These are phyloP conservation scores for Mechanitis mazaeus DNA, from an alignment of 2,888 invertebrate species.

Conservation along the genomic window DNA sequence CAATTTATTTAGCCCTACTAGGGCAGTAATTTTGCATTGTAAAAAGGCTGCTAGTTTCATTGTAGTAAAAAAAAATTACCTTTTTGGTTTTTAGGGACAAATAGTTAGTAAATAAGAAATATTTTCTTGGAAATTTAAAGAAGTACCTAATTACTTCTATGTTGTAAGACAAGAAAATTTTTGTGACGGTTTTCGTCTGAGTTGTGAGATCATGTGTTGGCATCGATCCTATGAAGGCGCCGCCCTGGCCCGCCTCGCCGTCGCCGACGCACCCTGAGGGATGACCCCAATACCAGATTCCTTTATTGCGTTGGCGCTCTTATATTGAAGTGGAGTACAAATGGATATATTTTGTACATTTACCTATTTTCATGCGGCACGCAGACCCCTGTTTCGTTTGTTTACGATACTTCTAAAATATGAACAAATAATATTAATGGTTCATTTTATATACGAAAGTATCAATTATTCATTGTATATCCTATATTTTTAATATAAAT, in stretches of 20 bases:
- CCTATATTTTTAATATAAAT: no score
- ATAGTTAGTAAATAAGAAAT: no score
- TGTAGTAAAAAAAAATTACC: no score
- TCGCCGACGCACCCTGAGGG: slow-evolving; percentile 60
- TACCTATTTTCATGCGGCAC: slow-evolving; percentile 4
- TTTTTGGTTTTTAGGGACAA: no score
- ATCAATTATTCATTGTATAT: no score
- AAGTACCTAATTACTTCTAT: neutral
- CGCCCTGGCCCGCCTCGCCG: slow-evolving; percentile 53
- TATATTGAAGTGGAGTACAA: slow-evolving; percentile 19
- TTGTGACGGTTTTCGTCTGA: neutral
- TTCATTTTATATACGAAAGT: no score
- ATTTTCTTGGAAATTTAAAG: neutral
- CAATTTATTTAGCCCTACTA: no score
- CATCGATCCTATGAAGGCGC: slow-evolving; percentile 60
- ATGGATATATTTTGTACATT: slow-evolving; percentile 13
- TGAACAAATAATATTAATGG: no score
- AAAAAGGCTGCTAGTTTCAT: no score
- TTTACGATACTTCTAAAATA: no score
- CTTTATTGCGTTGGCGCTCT: slow-evolving; percentile 29
- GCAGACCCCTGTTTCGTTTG: no score
- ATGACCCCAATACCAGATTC: slow-evolving; percentile 52
- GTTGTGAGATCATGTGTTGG: slow-evolving; percentile 27
- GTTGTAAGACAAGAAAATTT: neutral
- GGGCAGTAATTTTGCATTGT: no score